Conservation (phyloP, 1,140 invertebrate species). For the Sycophila sp. region DNA sequence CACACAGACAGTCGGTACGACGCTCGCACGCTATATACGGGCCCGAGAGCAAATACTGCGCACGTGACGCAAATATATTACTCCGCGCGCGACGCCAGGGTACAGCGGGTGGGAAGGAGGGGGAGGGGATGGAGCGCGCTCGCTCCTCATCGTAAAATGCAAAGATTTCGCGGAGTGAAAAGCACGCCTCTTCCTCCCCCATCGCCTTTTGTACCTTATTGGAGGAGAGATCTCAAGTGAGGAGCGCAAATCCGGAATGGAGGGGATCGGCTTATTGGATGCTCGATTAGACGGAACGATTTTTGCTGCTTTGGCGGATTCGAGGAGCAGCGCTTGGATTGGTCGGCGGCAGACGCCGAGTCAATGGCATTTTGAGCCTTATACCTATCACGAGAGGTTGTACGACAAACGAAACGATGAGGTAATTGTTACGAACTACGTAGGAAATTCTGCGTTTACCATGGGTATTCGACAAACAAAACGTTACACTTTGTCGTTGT, state of each 20-base stretch:
- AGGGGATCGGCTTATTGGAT: not conserved
- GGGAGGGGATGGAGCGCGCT: not conserved
- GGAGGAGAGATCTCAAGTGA: conserved; percentile 2
- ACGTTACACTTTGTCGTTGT: too few species aligned
- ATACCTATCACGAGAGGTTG: too few species aligned
- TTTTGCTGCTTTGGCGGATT: not conserved
- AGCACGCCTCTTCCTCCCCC: not conserved
- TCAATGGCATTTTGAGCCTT: too few species aligned
- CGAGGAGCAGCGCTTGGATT: too few species aligned
- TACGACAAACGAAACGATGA: too few species aligned
- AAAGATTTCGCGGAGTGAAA: conserved; percentile 25
- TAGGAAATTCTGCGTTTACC: too few species aligned
- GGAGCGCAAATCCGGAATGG: not conserved
- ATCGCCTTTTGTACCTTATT: conserved; percentile 23
- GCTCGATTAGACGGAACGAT: not conserved
- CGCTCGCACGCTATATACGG: conserved; percentile 4
- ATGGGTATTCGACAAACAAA: too few species aligned
- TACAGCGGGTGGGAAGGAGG: not conserved
- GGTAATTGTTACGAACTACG: too few species aligned
- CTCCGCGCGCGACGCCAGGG: not conserved
- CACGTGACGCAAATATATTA: conserved; percentile 41
- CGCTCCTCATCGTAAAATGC: conserved; percentile 34
- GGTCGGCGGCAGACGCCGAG: too few species aligned
- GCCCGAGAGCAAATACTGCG: conserved; percentile 32
- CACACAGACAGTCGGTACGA: not conserved